Base-by-base conservation (phyloP, 30 jellyfish, hydroid and myxozoan genomes). In the Cassiopea xamachana region DNA sequence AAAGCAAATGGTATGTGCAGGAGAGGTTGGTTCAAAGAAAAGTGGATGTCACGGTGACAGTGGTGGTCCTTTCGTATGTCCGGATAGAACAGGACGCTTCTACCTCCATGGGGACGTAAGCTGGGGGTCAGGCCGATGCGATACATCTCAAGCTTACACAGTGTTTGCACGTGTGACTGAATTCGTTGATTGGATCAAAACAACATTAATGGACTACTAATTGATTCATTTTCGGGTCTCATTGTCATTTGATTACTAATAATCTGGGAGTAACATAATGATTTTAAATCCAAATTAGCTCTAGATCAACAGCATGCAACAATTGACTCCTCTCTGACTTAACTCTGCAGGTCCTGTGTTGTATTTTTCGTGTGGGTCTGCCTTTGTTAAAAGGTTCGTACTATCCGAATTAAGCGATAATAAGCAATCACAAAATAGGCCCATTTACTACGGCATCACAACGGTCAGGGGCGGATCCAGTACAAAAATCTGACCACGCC, bases 11-110 rank as follows among this genome's bases (percentile, higher is more conserved):
- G 92, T 90, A 6, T 90, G 97, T 75, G 97, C 92, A 0, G 97
- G 92, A 14, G 87, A 72, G 6, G 81, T 17, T 12, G 92, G 90
- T 27, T 55, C 93, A 60, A 74, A 64, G 60, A 73, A 90, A 48
- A 79, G 92, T 80, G 98, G 98, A 12, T 92, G 98, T 70, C 98
- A 92, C 74, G 98, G 98, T 60, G 98, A 92, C 60, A 81, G 93
- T 50, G 98, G 98, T 79, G 98, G 98, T 49, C 98, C 98, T 0
- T 92, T 46, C 72, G 98, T 92, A 1, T 92, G 98, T 80, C 90
- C 81, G 49, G 86, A 77, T n/a, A 7, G 77, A 13, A 75, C 82
- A 6, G 91, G 91, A 7, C 83, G 89, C 73, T 92, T 73, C 92
- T 51, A 4, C 10, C 70, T 92, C 48, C 98, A 92, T 60, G 98